A percentile compares a stretch with the other conserved stretches of the same genome.
Evolutionary conservation across 2,888 invertebrate species (phyloP).

Genomic region (Tipula helvola): DNA sequence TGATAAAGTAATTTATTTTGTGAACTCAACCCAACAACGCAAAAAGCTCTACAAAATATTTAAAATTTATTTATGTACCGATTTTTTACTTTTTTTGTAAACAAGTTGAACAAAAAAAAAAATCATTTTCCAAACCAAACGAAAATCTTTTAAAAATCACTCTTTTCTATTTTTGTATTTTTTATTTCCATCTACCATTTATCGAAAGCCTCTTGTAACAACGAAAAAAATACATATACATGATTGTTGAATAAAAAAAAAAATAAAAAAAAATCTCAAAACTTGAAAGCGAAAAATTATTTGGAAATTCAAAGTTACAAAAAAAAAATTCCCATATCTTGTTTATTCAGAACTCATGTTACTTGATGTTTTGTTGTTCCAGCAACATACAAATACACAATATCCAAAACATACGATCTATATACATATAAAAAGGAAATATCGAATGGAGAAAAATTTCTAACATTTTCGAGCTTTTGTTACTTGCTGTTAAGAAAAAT

Average conservation of each 20-base stretch:
- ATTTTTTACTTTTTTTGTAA: background rate
- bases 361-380: background rate
- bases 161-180: background rate
- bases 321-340: background rate
- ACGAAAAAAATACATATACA: background rate
- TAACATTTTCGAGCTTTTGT: background rate
- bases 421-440: background rate
- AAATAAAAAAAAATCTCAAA: background rate
- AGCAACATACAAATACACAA: background rate
- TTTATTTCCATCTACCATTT: background rate
- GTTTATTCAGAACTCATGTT: background rate
- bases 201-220: background rate
- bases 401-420: background rate
- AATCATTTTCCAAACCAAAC: background rate
- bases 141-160: background rate
- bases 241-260: background rate
- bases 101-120: background rate
- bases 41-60: background rate
- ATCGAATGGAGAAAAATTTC: background rate
- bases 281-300: background rate
- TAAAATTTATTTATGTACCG: background rate
- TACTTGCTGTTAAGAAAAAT: background rate
- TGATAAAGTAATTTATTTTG: background rate
- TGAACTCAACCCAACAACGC: background rate
- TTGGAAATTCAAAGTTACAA: background rate